Percentiles rank a stretch among this genome's conserved stretches.
Conservation (phyloP, 2,113 vertebrate species). For the Archocentrus centrarchus region DNA sequence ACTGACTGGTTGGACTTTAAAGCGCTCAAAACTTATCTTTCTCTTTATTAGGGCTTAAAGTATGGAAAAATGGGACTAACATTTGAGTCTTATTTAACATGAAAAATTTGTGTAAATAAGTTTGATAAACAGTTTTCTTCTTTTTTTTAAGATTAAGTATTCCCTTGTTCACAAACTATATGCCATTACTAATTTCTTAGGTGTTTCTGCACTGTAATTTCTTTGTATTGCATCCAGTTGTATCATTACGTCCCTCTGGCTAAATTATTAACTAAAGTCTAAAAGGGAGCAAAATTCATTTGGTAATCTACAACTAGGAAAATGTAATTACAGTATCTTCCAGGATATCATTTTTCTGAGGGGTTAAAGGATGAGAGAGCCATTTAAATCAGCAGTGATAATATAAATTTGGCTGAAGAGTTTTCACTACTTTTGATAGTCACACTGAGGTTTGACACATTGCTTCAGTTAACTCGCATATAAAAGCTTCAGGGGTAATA, state of each 20-base stretch:
- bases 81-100: background rate
- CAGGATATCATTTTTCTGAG: background rate
- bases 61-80: background rate
- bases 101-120: background rate
- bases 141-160: no score
- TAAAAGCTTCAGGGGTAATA: conserved; percentile 13
- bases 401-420: no score
- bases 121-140: background rate
- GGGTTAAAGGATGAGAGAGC: background rate
- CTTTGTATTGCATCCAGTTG: background rate
- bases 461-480: background rate
- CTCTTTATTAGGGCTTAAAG: background rate
- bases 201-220: background rate
- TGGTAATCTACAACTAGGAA: background rate
- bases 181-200: background rate
- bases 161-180: background rate
- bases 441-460: background rate
- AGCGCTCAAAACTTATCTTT: background rate
- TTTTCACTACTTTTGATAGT: background rate
- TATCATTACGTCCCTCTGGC: background rate
- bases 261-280: background rate
- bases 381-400: background rate
- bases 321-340: background rate
- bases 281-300: background rate
- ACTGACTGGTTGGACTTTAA: background rate